Evolutionary conservation across 2,888 invertebrate species (phyloP).

Genomic region (Noctua fimbriata): DNA sequence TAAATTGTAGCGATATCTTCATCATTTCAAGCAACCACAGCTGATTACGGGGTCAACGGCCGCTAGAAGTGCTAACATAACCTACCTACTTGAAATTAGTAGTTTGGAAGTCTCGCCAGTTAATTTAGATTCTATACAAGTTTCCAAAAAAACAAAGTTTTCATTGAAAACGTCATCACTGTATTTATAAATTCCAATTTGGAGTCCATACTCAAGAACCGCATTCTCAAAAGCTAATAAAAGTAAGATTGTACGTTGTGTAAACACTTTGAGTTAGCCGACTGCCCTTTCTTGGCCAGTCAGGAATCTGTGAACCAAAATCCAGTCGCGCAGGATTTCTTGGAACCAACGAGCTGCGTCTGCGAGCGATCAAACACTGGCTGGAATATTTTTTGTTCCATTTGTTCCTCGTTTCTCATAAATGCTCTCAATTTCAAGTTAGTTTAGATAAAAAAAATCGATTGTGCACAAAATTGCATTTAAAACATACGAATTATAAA

Average conservation of each 20-base stretch:
- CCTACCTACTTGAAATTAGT: background rate
- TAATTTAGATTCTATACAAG: too few relatives aligned
- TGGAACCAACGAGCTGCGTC: constrained; percentile 66
- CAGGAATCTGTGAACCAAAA: constrained; percentile 73
- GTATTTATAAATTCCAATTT: constrained; percentile 21
- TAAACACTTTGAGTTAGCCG: constrained; percentile 67
- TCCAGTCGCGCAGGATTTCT: constrained; percentile 75
- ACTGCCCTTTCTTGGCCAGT: constrained; percentile 69
- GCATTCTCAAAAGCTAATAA: constrained; percentile 54
- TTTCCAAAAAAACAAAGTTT: background rate
- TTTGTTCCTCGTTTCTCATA: constrained; percentile 21
- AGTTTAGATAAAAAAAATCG: background rate
- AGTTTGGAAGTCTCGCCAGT: background rate
- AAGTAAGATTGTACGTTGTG: constrained; percentile 46
- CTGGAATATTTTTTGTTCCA: constrained; percentile 45
- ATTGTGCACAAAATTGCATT: constrained; percentile 1
- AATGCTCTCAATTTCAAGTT: constrained; percentile 10
- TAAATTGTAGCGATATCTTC: background rate
- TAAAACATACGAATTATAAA: background rate
- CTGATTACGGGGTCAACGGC: background rate
- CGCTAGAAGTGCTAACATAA: background rate
- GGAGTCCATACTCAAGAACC: constrained; percentile 20
- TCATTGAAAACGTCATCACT: background rate
- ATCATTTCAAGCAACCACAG: background rate
- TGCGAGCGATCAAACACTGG: constrained; percentile 43